phyloP scores from a whole-genome alignment of 2,888 invertebrate genomes.

The Dexiosoma caninum region DNA sequence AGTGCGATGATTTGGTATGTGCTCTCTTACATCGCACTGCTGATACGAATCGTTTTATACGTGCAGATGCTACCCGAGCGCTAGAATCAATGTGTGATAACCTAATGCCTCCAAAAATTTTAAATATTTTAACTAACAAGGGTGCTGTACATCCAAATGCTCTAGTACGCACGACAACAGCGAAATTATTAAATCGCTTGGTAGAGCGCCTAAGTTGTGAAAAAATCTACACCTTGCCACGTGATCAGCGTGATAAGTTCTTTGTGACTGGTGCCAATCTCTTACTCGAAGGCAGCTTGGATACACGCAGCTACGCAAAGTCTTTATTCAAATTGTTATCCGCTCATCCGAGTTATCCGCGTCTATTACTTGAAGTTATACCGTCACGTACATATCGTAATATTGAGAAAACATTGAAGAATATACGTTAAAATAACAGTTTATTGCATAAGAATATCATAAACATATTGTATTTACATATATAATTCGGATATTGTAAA shows the following conservation, averaged over 20 bases:
- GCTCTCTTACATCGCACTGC: slow-evolving; percentile 92
- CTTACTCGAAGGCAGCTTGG: slow-evolving; percentile 90
- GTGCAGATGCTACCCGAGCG: slow-evolving; percentile 89
- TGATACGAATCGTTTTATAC: slow-evolving; percentile 94
- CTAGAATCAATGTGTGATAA: slow-evolving; percentile 89
- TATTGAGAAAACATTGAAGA: slow-evolving; percentile 87
- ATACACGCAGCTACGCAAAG: slow-evolving; percentile 89
- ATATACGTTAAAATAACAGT: slow-evolving; percentile 66
- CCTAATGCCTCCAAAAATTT: slow-evolving; percentile 83
- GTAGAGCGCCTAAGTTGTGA: slow-evolving; percentile 87
- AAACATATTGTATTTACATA: neutral
- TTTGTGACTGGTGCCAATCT: slow-evolving; percentile 89
- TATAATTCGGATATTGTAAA: neutral
- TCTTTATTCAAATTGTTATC: slow-evolving; percentile 86
- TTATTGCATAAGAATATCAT: neutral
- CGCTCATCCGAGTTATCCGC: slow-evolving; percentile 86
- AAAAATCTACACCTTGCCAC: slow-evolving; percentile 84
- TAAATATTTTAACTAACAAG: slow-evolving; percentile 82
- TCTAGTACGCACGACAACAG: slow-evolving; percentile 89
- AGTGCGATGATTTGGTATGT: slow-evolving; percentile 90
- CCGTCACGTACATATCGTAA: slow-evolving; percentile 87
- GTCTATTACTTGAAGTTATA: slow-evolving; percentile 87
- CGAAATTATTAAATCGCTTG: slow-evolving; percentile 85
- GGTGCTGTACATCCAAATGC: slow-evolving; percentile 91
- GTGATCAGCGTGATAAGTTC: slow-evolving; percentile 88